Evolutionary conservation across 2,113 vertebrate species (phyloP).

Genomic region (Rhabdomys dilectus): DNA sequence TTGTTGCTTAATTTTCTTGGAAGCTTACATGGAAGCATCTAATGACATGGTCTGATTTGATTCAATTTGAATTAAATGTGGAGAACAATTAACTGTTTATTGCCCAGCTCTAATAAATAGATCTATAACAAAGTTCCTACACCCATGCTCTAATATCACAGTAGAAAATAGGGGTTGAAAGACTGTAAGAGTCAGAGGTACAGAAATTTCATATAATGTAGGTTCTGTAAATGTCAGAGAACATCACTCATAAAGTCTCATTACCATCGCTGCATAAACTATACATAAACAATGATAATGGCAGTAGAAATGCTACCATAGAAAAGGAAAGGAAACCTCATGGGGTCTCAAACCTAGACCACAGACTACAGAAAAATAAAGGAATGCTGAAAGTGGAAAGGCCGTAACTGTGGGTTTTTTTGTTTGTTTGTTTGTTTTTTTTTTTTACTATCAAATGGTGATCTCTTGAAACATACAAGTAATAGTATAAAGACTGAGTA

Average conservation of each 20-base stretch:
- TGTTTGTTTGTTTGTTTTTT: too few species aligned
- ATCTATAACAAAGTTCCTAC: not conserved
- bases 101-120: not conserved
- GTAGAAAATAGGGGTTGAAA: not conserved
- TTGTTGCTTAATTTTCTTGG: not conserved
- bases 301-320: not conserved
- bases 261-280: not conserved
- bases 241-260: not conserved
- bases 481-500: not conserved
- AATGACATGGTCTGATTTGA: not conserved
- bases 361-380: not conserved
- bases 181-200: not conserved
- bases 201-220: not conserved
- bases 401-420: too few species aligned
- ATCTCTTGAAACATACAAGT: too few species aligned
- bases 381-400: not conserved
- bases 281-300: too few species aligned
- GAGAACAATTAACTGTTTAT: not conserved
- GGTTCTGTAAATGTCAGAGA: not conserved
- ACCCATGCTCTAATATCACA: not conserved
- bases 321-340: not conserved
- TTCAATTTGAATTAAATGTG: not conserved
- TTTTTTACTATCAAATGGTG: not conserved
- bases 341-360: not conserved
- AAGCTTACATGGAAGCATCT: not conserved